Evolutionary conservation across 2,797 vertebrate species (phyloP).

Genomic region (Pantherophis alleghaniensis): DNA sequence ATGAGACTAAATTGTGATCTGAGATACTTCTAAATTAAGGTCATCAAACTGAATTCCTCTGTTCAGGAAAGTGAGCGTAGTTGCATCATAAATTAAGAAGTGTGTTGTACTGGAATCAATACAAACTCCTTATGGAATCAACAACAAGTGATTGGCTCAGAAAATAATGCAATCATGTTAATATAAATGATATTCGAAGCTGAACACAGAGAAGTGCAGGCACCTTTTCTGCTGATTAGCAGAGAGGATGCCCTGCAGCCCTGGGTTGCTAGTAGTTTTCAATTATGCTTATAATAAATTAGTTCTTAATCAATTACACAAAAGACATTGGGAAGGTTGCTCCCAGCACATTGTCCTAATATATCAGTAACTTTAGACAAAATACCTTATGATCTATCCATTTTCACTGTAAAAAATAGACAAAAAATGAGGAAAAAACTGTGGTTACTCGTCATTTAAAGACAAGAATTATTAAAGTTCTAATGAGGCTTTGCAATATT

Average conservation of each 20-base stretch:
- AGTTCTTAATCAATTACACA: neutral
- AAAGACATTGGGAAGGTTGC: neutral
- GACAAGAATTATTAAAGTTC: neutral
- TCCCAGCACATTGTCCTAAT: neutral
- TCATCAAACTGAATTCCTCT: neutral
- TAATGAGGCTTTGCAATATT: neutral
- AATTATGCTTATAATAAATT: neutral
- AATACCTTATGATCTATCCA: neutral
- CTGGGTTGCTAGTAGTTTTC: neutral
- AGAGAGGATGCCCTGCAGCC: neutral
- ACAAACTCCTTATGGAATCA: neutral
- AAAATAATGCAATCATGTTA: neutral
- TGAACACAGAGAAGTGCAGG: neutral
- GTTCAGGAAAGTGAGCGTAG: neutral
- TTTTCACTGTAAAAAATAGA: neutral
- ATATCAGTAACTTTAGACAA: neutral
- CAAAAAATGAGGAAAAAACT: neutral
- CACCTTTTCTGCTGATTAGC: neutral
- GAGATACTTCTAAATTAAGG: neutral
- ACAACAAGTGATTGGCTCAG: neutral
- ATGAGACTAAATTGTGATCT: neutral
- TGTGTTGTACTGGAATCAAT: neutral
- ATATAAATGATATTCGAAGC: neutral
- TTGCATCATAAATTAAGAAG: constrained; percentile 4
- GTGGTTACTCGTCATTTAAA: neutral